phyloP scores from a whole-genome alignment of 2,797 vertebrate genomes.

The Lacerta agilis region DNA sequence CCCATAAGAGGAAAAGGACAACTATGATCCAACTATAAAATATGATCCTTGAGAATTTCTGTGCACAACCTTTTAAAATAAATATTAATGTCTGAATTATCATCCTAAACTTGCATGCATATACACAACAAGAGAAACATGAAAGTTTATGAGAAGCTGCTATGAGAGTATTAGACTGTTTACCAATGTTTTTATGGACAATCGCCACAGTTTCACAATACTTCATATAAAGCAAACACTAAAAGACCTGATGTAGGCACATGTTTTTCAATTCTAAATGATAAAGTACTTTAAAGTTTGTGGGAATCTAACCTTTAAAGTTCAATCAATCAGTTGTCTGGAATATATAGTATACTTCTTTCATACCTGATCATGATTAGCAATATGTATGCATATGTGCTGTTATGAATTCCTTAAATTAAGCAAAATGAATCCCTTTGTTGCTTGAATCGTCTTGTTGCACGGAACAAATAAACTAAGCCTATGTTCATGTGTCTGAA shows the following conservation, averaged over 20 bases:
- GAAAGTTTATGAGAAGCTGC: neutral
- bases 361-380: conserved; percentile 34
- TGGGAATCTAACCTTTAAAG: conserved; percentile 9
- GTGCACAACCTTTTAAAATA: neutral
- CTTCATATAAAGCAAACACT: conserved; percentile 53
- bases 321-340: conserved; percentile 37
- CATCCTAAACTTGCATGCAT: neutral
- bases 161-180: conserved; percentile 50
- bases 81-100: neutral
- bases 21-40: conserved; percentile 27
- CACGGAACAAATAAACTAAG: conserved; percentile 24
- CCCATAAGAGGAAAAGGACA: conserved; percentile 5
- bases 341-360: conserved; percentile 43
- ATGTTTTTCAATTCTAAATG: conserved; percentile 56
- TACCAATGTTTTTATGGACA: conserved; percentile 29
- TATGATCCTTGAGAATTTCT: conserved; percentile 16
- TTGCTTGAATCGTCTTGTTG: conserved; percentile 23
- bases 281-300: conserved; percentile 56
- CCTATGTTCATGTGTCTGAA: neutral
- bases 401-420: conserved; percentile 48
- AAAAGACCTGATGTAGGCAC: conserved; percentile 41
- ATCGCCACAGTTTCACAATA: conserved; percentile 55
- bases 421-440: conserved; percentile 48
- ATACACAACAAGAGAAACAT: neutral
- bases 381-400: conserved; percentile 43